Conservation (phyloP, 2,888 invertebrate species). For the Melanotus villosus region DNA sequence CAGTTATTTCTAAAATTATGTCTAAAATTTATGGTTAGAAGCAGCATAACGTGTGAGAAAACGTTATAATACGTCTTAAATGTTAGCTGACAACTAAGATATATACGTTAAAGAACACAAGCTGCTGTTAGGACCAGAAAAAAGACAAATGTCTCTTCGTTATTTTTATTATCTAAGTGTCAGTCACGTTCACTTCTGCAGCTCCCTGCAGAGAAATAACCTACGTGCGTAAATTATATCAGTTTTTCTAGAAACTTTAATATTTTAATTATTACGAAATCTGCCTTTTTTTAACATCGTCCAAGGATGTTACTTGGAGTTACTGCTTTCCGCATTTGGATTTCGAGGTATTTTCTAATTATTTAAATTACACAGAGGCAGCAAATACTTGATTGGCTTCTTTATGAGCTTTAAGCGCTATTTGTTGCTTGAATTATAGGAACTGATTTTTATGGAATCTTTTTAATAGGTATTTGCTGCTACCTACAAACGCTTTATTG, state of each 20-base stretch:
- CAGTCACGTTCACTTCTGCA: slow-evolving; percentile 48
- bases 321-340: neutral
- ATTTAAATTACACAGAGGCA: slow-evolving; percentile 34
- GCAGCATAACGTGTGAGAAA: slow-evolving; percentile 41
- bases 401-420: slow-evolving; percentile 24
- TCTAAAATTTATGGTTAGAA: neutral
- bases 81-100: slow-evolving; percentile 47
- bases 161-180: slow-evolving; percentile 49
- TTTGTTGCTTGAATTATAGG: slow-evolving; percentile 28
- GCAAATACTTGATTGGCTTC: slow-evolving; percentile 27
- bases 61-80: slow-evolving; percentile 52
- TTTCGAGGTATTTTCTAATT: slow-evolving; percentile 25
- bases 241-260: slow-evolving; percentile 37
- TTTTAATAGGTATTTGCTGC: slow-evolving; percentile 34
- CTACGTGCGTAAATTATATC: slow-evolving; percentile 51
- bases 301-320: neutral
- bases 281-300: neutral
- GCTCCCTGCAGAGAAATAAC: slow-evolving; percentile 51
- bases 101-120: slow-evolving; percentile 13
- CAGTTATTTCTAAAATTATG: no score
- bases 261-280: slow-evolving; percentile 27
- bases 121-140: slow-evolving; percentile 39
- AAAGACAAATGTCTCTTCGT: slow-evolving; percentile 49
- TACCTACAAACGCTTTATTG: slow-evolving; percentile 45
- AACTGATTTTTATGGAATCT: slow-evolving; percentile 27